Evolutionary conservation across 2,113 vertebrate species (phyloP), one percentile per base, ranked within the genome.

Genomic region (Ellobius talpinus): DNA sequence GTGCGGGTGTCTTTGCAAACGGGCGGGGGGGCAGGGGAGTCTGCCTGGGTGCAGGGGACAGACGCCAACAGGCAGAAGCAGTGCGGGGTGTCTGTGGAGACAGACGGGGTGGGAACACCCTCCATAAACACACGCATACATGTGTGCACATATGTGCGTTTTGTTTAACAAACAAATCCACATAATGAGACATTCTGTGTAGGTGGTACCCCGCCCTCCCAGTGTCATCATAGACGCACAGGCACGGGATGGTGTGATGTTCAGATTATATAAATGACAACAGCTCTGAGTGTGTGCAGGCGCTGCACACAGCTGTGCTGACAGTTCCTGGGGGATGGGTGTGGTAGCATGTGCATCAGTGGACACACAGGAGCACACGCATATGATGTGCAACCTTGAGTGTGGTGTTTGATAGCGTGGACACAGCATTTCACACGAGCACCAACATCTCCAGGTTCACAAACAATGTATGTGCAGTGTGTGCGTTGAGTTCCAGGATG

Each of bases 101-200:
- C 14, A 95, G 94, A 96, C 78, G 58, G 61, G 70, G 50, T 58
- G 76, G 79, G 72, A 26, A 92, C 94, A 39, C 42, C 66, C 81
- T 76, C 11, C 65, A 12, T 10, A 19, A 19, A 21, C 58, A 42
- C 42, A 17, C 21, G 14, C 66, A 42, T 24, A 47, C 13, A 10
- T 50, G 31, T 68, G 91, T 63, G 61, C 87, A 73, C 79, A 94
- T 42, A 79, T 81, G 2, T 55, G 88, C 87, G 93, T 95, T 97
- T 97, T 96, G 95, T 96, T 95, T 77, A 96, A 91, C 94, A 96
- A 96, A 97, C 55, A 96, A 87, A 74, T 23, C 47, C 78, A 26
- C 36, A 58, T 42, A 91, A 89, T 58, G 94, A 93, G 94, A n/a
- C 63, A 24, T 93, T 74, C 36, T 0, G 76, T 47, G 36, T 73